Conservation (phyloP, 2,113 vertebrate species). For the Andinoacara biseriatus region DNA sequence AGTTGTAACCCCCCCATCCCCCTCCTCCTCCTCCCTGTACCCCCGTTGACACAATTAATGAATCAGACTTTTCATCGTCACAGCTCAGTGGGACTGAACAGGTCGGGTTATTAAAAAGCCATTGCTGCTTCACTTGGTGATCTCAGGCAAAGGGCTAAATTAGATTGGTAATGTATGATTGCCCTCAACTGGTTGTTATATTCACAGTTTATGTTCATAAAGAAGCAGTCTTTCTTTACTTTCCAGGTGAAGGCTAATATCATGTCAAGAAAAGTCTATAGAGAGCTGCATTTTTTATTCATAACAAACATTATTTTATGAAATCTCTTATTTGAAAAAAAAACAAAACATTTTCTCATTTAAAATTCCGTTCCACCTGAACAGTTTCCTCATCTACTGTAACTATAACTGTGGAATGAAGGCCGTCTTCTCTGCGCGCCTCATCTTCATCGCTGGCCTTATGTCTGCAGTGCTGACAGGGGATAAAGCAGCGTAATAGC, state of each 20-base stretch:
- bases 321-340: slow-evolving; percentile 1
- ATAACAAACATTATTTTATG: background rate
- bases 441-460: slow-evolving; percentile 12
- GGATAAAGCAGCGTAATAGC: slow-evolving; percentile 37
- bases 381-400: background rate
- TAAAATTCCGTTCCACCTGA: slow-evolving; percentile 8
- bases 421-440: background rate
- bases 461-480: slow-evolving; percentile 43
- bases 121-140: slow-evolving; percentile 61
- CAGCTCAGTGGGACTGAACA: slow-evolving; percentile 62
- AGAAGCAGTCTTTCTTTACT: background rate
- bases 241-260: slow-evolving; percentile 30
- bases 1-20: slow-evolving; percentile 43
- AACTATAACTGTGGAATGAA: slow-evolving; percentile 7
- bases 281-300: background rate
- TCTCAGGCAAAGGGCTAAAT: slow-evolving; percentile 62
- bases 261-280: background rate
- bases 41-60: slow-evolving; percentile 66
- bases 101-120: slow-evolving; percentile 77
- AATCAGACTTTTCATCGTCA: slow-evolving; percentile 66
- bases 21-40: background rate
- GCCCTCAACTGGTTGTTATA: slow-evolving; percentile 56
- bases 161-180: slow-evolving; percentile 66
- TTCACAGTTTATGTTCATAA: slow-evolving; percentile 39
- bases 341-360: background rate